Evolutionary conservation across 2,888 invertebrate species (phyloP).

Genomic region (Ophioninae sp.): DNA sequence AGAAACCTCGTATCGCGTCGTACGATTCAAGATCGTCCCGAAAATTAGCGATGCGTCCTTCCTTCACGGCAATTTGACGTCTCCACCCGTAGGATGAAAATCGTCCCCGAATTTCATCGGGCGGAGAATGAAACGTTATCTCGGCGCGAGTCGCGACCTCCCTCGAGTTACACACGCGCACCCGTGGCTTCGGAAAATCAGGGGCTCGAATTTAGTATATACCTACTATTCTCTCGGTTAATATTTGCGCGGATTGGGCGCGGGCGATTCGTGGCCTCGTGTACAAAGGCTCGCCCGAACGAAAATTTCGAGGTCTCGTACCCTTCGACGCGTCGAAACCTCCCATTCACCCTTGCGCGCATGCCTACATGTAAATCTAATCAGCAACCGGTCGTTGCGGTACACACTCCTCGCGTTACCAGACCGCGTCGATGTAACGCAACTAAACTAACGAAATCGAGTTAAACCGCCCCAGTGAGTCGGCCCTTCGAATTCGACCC

Average conservation of each 20-base stretch:
- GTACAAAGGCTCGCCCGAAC: slow-evolving; percentile 72
- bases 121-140: slow-evolving; percentile 21
- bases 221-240: slow-evolving; percentile 67
- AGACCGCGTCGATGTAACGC: slow-evolving; percentile 73
- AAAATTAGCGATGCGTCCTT: slow-evolving; percentile 4
- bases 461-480: slow-evolving; percentile 73
- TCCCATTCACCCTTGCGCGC: slow-evolving; percentile 49
- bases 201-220: slow-evolving; percentile 55
- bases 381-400: slow-evolving; percentile 75
- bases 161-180: slow-evolving; percentile 31
- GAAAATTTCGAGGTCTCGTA: slow-evolving; percentile 42
- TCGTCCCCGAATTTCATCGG: not conserved
- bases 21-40: not conserved
- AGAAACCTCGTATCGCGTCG: not conserved
- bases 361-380: slow-evolving; percentile 80
- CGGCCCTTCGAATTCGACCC: slow-evolving; percentile 60
- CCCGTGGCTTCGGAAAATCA: slow-evolving; percentile 64
- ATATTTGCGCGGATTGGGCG: slow-evolving; percentile 73
- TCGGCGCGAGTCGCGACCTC: slow-evolving; percentile 26
- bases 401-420: slow-evolving; percentile 76
- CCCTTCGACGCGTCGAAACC: slow-evolving; percentile 58
- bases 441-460: slow-evolving; percentile 81
- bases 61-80: not conserved
- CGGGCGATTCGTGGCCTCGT: slow-evolving; percentile 61
- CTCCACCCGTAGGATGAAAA: not conserved